Base-by-base conservation (phyloP, 2,113 vertebrate genomes). In the Rallus limicola region DNA sequence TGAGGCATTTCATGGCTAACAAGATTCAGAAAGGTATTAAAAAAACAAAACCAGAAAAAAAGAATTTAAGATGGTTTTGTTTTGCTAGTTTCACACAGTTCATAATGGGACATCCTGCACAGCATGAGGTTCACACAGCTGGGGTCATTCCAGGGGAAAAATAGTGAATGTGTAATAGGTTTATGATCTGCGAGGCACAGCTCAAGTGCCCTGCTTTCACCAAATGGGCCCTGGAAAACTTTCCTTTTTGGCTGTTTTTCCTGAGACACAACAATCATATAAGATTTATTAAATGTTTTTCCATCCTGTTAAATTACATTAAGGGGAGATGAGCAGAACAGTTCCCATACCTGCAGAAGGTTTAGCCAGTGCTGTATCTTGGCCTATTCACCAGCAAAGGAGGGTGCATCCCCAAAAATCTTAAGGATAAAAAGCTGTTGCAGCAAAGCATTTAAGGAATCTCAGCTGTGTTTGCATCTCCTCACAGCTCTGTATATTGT, bases 1-100 rank as follows among this genome's bases (percentile, higher is more conserved):
- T 40, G 53, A 94, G 65, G 50, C 50, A 84, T 91, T 94, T 89
- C 59, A 80, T 69, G 70, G 58, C 59, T 93, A 96, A 91, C 55
- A 87, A 93, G 77, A 91, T 62, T 92, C 86, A 94, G 72, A 91
- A 87, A 89, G 70, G 67, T 87, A 70, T 60, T 21, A 48, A 21
- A 65, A 80, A 69, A 46, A 44, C 7, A 16, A 6, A 44, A 16
- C 16, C 44, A 46, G 44, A 46, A n/a, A 68, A 70, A 74, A 50
- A 14, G 1, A 8, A 68, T 29, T 46, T 23, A 67, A 90, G 81
- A 89, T 69, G 65, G 86, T 72, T 97, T 96, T 95, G 70, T 67
- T 93, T 95, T 91, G 76, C 93, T 94, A 63, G 63, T 83, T 94
- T 97, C 90, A 92, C 77, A 93, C 62, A 81, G 90, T 86, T 97